Evolutionary conservation across 1,140 invertebrate genomes (phyloP), one percentile per base, ranked within the genome.

Genomic region (Drosophila teissieri): DNA sequence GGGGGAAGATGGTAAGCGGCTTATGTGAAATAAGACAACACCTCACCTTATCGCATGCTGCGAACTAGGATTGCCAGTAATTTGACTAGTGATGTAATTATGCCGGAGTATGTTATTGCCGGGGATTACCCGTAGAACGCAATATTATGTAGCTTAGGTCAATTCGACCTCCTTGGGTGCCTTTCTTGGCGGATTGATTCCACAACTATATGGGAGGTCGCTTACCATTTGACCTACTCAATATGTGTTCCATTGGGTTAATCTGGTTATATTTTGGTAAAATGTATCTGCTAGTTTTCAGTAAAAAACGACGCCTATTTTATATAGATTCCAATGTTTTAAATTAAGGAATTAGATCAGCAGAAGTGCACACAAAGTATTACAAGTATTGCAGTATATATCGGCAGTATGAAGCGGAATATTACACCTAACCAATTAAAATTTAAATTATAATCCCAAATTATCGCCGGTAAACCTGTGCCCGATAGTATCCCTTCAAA

Each of bases 21-120:
- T 82, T 82, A 83, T 58, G 67, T 74, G 80, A 69, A 72, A 83
- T 83, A 61, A 83, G 68, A 69, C 60, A 74, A 82, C 80, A 82
- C 80, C 80, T 83, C 57, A 68, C 46, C 45, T 58, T 52, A 57
- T 74, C 65, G 74, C 64, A 78, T 60, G 60, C 42, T 56, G 27
- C 52, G 49, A 40, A 73, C 51, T 31, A 45, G 44, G 37, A 72
- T 76, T 72, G 46, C 65, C 39, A 34, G 46, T 55, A 77, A 78
- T 68, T 73, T 64, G 51, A 67, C 73, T 63, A 78, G 52, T 82
- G 61, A 62, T 60, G 74, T 82, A 81, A 70, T 51, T 81, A 73
- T 55, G 27, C 31, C 31, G 14, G 24, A 56, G 46, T 68, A 49
- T 65, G 60, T 68, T 68, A 36, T 44, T 65, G 31, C 64, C 61